These are phyloP conservation scores for Alosa sapidissima DNA, from an alignment of 2,797 vertebrate genomes.

Conservation along the genomic window DNA sequence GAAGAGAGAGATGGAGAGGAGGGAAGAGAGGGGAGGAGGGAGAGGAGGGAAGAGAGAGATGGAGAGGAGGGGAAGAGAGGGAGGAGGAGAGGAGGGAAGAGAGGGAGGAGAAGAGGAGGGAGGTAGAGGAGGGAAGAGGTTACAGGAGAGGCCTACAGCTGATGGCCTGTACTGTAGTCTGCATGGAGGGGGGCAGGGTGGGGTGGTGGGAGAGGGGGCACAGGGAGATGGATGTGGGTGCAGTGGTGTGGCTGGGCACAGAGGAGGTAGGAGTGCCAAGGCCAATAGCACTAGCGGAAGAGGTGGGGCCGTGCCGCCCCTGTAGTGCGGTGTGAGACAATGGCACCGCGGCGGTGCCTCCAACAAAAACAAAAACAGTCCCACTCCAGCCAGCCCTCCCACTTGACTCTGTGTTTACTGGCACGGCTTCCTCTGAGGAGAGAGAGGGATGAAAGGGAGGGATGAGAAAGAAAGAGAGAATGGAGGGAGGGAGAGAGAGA, in stretches of 20 bases:
- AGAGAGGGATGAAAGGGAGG: neutral
- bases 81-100: too few relatives aligned
- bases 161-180: neutral
- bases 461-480: neutral
- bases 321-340: neutral
- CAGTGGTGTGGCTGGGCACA: neutral
- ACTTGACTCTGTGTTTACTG: neutral
- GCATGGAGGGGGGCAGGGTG: neutral
- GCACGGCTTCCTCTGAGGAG: neutral
- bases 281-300: neutral
- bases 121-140: neutral
- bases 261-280: neutral
- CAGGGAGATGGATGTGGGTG: too few relatives aligned
- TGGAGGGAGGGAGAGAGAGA: neutral
- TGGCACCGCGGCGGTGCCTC: neutral
- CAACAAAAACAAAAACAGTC: constrained; percentile 9
- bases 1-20: too few relatives aligned
- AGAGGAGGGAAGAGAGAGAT: too few relatives aligned
- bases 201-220: neutral
- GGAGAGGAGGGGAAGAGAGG: neutral
- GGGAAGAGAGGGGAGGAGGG: too few relatives aligned
- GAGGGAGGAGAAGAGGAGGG: neutral
- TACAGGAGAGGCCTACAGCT: too few relatives aligned
- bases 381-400: neutral
- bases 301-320: neutral